Evolutionary conservation across 2,888 invertebrate genomes (phyloP), one percentile per base, ranked within the genome.

Genomic region (Synanthedon myopaeformis): DNA sequence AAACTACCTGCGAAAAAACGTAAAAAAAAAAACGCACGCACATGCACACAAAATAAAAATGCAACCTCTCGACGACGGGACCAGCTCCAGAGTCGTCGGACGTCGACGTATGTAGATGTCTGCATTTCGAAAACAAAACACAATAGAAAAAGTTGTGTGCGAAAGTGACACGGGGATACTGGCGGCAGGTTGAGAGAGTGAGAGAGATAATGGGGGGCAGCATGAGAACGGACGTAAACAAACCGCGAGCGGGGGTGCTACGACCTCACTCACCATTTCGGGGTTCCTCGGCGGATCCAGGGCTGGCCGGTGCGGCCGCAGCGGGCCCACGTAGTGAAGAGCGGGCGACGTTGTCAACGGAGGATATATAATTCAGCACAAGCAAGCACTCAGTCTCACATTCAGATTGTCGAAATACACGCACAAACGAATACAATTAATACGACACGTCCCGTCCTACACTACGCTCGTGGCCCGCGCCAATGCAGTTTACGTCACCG

Each of bases 401-500:
- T 23, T 23, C 75, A 73, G 72, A 64, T 73, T 64, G 74, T 78
- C 72, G 70, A 67, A 35, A 70, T 60, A 70, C 76, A 82, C 70
- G 72, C 35, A 35, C 35, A 35, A 64, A 66, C 67, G 78, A 76
- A 78, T 70, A 72, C 67, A n/a, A 35, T 35, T 35, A 45, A 73
- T 63, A 79, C 82, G 76, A 82, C 74, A 76, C 81, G 82, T 85
- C 82, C 82, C 84, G 87, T 82, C 78, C 86, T 82, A 85, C 85
- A 85, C 84, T 86, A 86, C 81, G 80, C 74, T 79, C 64, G 76
- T 82, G 85, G 86, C 83, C 78, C 77, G 72, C 78, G 85, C 85
- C 86, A 82, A 76, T 87, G 87, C 87, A 86, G 81, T 80, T 79
- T 83, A 85, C 88, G 86, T 85, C 87, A 86, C 87, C 86, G 86